phyloP scores from a whole-genome alignment of 2,797 vertebrate genomes.

The Chelonia mydas region DNA sequence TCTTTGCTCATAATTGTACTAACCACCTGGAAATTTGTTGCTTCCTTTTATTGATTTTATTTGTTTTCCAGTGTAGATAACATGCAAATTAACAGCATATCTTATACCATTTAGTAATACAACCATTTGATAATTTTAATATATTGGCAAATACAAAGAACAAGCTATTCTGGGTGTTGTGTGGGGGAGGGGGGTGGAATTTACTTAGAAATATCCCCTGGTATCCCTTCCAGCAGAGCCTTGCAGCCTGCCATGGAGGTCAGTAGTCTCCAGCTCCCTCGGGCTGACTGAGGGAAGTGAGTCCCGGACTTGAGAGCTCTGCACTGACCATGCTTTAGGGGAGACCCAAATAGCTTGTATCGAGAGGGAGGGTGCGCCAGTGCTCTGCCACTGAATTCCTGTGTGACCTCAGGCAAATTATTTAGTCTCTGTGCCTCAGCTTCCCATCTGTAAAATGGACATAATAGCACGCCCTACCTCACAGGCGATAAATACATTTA shows the following conservation, averaged over 20 bases:
- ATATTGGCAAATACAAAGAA: constrained; percentile 55
- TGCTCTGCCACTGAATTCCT: background rate
- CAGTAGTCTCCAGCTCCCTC: background rate
- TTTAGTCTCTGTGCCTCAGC: too few relatives aligned
- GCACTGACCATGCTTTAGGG: background rate
- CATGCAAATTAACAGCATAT: constrained; percentile 52
- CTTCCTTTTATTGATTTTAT: background rate
- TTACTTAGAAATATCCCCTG: background rate
- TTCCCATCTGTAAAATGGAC: too few relatives aligned
- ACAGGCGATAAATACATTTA: background rate
- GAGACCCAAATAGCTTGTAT: background rate
- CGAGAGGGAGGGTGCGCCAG: background rate
- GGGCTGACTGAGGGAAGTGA: background rate
- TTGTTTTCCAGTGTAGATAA: constrained; percentile 14
- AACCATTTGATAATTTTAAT: constrained; percentile 58
- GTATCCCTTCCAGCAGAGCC: background rate
- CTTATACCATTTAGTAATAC: constrained; percentile 52
- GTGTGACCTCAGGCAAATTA: background rate
- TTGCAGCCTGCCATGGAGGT: background rate
- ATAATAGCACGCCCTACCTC: background rate
- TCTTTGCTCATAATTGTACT: background rate
- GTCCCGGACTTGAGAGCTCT: background rate
- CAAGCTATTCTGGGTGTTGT: background rate
- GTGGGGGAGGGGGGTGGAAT: background rate
- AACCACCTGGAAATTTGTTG: background rate